phyloP scores from a whole-genome alignment of 1,140 invertebrate genomes.

The Rhysida immarginata region DNA sequence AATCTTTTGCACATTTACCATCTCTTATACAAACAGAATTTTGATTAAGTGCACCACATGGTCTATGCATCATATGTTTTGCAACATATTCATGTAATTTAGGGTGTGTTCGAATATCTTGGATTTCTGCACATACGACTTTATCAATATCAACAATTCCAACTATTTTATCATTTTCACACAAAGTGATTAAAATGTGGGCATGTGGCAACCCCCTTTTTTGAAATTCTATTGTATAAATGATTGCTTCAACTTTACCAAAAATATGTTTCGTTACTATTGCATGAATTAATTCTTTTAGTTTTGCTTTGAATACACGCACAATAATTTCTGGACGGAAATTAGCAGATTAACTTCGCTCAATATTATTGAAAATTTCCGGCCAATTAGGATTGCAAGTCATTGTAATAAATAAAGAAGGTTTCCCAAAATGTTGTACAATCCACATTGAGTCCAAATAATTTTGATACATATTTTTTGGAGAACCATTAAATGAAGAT shows the following conservation, averaged over 20 bases:
- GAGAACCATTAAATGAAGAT: no score
- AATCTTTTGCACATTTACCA: no score
- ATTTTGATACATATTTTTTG: no score
- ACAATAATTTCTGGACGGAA: conserved; percentile 28
- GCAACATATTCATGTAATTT: conserved; percentile 1
- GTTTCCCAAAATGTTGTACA: no score
- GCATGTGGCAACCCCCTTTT: conserved; percentile 37
- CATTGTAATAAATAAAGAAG: no score
- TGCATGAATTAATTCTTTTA: conserved; percentile 21
- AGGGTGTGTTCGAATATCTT: not conserved
- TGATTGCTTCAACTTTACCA: conserved; percentile 23
- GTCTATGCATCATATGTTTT: conserved; percentile 15
- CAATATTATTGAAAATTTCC: conserved; percentile 27
- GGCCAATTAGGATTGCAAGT: conserved; percentile 35
- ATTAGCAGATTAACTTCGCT: conserved; percentile 17
- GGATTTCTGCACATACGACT: conserved; percentile 38
- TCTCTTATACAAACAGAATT: no score
- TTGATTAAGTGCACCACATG: conserved; percentile 15
- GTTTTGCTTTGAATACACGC: conserved; percentile 29
- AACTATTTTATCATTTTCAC: conserved; percentile 1
- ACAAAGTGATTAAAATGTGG: conserved; percentile 32
- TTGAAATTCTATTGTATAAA: conserved; percentile 36
- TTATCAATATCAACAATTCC: conserved; percentile 28
- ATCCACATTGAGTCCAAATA: no score
- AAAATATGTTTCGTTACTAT: conserved; percentile 22